Percentiles rank a stretch among this genome's conserved stretches.
Conservation (phyloP, 2,113 vertebrate genomes). For the Heliornis fulica region DNA sequence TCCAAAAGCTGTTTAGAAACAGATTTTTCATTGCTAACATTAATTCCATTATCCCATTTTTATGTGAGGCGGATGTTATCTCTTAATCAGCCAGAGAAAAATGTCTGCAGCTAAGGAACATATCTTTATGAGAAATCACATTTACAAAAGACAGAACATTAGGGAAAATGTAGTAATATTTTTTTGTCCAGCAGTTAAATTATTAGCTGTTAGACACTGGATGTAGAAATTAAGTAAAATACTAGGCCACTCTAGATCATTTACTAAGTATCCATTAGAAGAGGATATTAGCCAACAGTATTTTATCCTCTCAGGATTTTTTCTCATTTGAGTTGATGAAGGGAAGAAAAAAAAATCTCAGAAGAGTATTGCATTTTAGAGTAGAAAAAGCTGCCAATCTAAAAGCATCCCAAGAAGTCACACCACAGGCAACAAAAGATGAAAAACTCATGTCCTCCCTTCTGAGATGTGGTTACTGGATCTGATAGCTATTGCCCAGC, state of each 20-base stretch:
- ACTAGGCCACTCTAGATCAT: neutral
- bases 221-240: neutral
- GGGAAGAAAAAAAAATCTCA: neutral
- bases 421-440: neutral
- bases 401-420: neutral
- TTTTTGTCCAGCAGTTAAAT: neutral
- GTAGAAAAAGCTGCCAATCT: neutral
- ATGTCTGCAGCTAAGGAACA: neutral
- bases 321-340: neutral
- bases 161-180: neutral
- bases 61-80: neutral
- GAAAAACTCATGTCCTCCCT: neutral
- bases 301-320: neutral
- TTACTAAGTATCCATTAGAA: neutral
- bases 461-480: neutral
- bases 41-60: neutral
- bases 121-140: neutral
- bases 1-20: neutral
- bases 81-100: neutral
- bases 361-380: neutral
- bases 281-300: neutral
- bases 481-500: neutral
- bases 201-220: neutral
- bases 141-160: neutral
- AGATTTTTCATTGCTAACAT: neutral